Conservation (phyloP, 2,113 vertebrate species). For the Tyrannus savana region DNA sequence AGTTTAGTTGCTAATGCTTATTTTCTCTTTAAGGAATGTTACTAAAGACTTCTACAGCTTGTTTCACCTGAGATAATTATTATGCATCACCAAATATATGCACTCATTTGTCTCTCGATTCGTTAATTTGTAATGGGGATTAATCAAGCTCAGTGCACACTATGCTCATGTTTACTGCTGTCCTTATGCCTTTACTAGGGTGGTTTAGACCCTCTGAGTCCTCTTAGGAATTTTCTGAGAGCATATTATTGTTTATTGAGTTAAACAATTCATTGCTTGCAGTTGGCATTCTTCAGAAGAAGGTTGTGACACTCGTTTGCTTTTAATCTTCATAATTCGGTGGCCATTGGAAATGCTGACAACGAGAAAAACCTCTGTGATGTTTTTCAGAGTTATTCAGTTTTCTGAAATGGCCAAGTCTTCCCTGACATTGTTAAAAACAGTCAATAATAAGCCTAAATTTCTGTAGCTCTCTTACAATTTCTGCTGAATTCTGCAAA, state of each 20-base stretch:
- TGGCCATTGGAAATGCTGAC: neutral
- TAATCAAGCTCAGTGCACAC: constrained; percentile 41
- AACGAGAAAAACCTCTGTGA: neutral
- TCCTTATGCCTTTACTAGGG: neutral
- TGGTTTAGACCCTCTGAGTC: neutral
- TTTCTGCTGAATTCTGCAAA: neutral
- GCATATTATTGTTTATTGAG: neutral
- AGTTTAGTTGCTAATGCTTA: neutral
- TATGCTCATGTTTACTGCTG: constrained; percentile 1
- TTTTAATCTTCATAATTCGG: neutral
- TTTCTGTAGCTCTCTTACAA: neutral
- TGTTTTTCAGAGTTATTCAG: neutral
- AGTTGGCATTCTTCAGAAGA: neutral
- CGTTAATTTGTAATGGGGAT: constrained; percentile 46
- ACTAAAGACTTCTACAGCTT: constrained; percentile 13
- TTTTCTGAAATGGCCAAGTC: neutral
- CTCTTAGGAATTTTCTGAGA: neutral
- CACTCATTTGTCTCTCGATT: constrained; percentile 52
- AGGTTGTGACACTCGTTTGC: neutral
- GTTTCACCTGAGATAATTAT: constrained; percentile 32
- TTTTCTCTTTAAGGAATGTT: constrained; percentile 31
- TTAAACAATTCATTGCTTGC: neutral
- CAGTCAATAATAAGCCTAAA: neutral
- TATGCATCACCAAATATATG: constrained; percentile 43
- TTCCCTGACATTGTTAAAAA: neutral